Base-by-base conservation (phyloP, 2,113 vertebrate species). In the Oryzias celebensis region DNA sequence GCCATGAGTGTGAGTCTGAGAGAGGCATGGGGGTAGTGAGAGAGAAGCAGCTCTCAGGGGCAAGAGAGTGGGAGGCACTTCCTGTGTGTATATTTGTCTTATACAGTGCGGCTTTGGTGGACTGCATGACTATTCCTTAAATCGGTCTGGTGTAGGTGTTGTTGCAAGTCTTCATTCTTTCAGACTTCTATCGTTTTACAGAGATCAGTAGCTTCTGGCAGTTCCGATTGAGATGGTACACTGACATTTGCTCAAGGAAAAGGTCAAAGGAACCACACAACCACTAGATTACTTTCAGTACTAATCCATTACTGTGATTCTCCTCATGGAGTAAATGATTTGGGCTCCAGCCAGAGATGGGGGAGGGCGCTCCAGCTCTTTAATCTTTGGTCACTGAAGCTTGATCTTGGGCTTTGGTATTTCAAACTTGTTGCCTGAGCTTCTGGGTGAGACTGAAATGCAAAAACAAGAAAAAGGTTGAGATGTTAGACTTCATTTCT, bases 21-120 rank as follows among this genome's bases (percentile, higher is more conserved):
- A 70, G 63, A 72, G 71, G 69, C 58, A 75, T 60, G 69, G 56
- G 73, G 49, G 67, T 44, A 58, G 70, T 60, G 59, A 70, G 62
- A 71, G 73, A 71, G 66, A 75, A 62, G 71, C 52, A 67, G 59
- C 22, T 42, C 15, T 23, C 7, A 57, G 62, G 47, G 70, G 75
- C 58, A 49, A 51, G 43, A 5, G 76, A 81, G 88, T 87, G 83
- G 85, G 85, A 81, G 88, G 85, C 78, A 76, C 78, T 87, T 90
- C 83, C 85, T 88, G 85, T 86, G 72, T 84, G 48, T 84, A 84
- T 81, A 81, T 86, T 82, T 78, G 63, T 85, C 73, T 85, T 74
- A 74, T 51, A 50, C 23, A 45, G 36, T 75, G 80, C 52, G 49
- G 67, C 56, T 80, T 85, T 58, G 73, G 72, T 72, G 75, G 69